Evolutionary conservation across 2,888 invertebrate genomes (phyloP).

Genomic region (Diploptera punctata): DNA sequence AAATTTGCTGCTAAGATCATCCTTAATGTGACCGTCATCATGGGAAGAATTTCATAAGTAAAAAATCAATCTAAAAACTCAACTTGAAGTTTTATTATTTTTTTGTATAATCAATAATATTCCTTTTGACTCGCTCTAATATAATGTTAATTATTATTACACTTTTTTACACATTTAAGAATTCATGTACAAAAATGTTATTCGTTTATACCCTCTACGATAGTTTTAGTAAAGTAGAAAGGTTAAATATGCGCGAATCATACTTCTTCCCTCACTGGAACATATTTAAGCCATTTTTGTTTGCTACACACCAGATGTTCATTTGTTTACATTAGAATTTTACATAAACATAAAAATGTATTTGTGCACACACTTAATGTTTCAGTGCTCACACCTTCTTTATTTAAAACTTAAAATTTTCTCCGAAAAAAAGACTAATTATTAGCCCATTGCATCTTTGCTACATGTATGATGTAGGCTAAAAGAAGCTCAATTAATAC

Average conservation of each 20-base stretch:
- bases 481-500: too few relatives aligned
- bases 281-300: background rate
- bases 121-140: background rate
- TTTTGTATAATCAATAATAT: background rate
- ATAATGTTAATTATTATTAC: background rate
- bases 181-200: constrained; percentile 17
- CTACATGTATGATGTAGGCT: too few relatives aligned
- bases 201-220: background rate
- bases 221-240: constrained; percentile 17
- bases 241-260: background rate
- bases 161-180: constrained; percentile 16
- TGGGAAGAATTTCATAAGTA: too few relatives aligned
- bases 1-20: too few relatives aligned
- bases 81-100: constrained; percentile 5
- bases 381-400: background rate
- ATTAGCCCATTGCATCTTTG: too few relatives aligned
- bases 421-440: background rate
- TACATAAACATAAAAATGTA: background rate
- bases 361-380: background rate
- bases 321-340: background rate
- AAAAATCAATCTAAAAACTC: background rate
- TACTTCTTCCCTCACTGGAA: background rate
- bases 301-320: background rate
- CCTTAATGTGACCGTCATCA: too few relatives aligned
- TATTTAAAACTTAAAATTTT: background rate